These are phyloP conservation scores for Melanotaenia pygmaea DNA, from an alignment of 2,797 vertebrate species.

Conservation along the genomic window DNA sequence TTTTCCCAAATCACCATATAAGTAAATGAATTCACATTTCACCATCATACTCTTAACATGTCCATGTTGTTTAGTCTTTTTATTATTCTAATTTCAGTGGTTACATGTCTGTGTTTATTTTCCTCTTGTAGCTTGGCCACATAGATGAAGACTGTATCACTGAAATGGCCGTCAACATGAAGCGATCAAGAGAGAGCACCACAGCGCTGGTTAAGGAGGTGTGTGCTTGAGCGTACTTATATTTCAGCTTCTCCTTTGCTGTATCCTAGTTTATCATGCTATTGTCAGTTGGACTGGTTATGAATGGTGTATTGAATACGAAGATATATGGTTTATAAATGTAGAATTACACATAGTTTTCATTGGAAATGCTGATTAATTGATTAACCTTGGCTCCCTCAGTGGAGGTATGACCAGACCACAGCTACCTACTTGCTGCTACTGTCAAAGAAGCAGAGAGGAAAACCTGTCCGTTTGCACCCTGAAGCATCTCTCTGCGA, in stretches of 20 bases:
- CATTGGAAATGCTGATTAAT: constrained; percentile 19
- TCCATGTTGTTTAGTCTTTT: not conserved
- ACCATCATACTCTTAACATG: not conserved
- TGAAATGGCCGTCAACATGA: constrained; percentile 90
- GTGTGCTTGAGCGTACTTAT: constrained; percentile 66
- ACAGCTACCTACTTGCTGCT: constrained; percentile 93
- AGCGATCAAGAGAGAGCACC: constrained; percentile 85
- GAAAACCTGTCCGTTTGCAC: constrained; percentile 84
- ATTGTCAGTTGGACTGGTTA: not conserved
- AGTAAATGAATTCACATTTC: not conserved
- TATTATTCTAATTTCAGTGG: not conserved
- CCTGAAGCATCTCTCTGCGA: constrained; percentile 52
- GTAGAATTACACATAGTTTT: not conserved
- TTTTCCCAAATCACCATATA: not conserved
- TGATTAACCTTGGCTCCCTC: constrained; percentile 7
- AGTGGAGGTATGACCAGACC: constrained; percentile 94
- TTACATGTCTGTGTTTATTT: constrained; percentile 8
- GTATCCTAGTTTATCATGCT: not conserved
- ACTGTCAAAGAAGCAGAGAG: constrained; percentile 89
- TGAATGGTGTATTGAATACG: not conserved
- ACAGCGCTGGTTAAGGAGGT: constrained; percentile 89
- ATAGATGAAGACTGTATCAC: constrained; percentile 94
- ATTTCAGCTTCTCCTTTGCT: not conserved
- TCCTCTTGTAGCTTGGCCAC: constrained; percentile 79
- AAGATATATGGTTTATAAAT: not conserved